Evolutionary conservation across 1,140 invertebrate species (phyloP).

Genomic region (Magallana gigas): DNA sequence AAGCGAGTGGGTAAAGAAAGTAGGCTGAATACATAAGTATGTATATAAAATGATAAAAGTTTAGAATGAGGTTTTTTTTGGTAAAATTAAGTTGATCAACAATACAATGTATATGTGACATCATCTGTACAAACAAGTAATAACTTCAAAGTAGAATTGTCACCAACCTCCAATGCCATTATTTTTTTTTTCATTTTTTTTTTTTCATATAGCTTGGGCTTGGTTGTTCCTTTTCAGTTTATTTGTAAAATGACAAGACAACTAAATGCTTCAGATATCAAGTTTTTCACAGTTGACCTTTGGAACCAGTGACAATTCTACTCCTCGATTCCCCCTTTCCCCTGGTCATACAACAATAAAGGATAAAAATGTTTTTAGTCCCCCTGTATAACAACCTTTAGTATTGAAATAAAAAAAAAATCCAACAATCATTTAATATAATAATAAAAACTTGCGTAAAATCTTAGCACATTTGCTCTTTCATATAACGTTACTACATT

Average conservation of each 20-base stretch:
- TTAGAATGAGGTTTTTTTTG: conserved; percentile 30
- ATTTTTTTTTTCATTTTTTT: too few species aligned
- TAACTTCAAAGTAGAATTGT: background rate
- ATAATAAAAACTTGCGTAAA: conserved; percentile 36
- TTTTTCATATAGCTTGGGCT: too few species aligned
- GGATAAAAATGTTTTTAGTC: conserved; percentile 22
- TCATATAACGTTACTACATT: conserved; percentile 16
- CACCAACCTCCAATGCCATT: background rate
- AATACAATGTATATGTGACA: conserved; percentile 34
- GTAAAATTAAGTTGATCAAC: conserved; percentile 36
- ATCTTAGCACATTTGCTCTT: conserved; percentile 19
- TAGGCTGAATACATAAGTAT: conserved; percentile 9
- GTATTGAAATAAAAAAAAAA: conserved; percentile 32
- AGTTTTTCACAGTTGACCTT: background rate
- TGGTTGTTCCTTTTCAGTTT: too few species aligned
- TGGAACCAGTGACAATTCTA: background rate
- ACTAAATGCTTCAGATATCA: too few species aligned
- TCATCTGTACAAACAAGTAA: conserved; percentile 26
- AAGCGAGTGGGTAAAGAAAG: conserved; percentile 20
- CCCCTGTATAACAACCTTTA: background rate
- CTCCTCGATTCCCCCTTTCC: background rate
- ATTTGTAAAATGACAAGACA: too few species aligned
- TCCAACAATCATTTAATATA: conserved; percentile 35
- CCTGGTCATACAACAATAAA: conserved; percentile 14
- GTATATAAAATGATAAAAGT: conserved; percentile 34